These are phyloP conservation scores for Coracopsis vasa DNA, from an alignment of 2,113 vertebrate genomes.

Conservation along the genomic window DNA sequence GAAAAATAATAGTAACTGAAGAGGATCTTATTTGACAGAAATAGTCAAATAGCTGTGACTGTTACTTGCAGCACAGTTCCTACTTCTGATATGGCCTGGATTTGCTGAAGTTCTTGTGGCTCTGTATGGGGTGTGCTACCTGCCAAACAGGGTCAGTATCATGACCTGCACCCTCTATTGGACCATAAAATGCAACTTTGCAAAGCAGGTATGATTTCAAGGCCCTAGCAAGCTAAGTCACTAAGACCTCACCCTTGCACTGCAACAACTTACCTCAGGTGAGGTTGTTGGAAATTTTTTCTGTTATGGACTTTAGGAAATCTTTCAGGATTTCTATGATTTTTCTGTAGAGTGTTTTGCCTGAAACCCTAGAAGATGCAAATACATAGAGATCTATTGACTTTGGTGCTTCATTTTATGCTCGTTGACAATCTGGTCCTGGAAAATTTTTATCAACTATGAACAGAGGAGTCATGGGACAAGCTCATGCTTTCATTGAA, in stretches of 20 bases:
- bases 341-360: neutral
- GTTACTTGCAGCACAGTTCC: neutral
- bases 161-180: neutral
- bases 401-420: neutral
- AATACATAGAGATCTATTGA: neutral
- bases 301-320: neutral
- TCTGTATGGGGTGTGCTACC: too few relatives aligned
- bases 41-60: neutral
- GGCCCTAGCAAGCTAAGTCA: neutral
- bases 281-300: neutral
- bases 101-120: neutral
- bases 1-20: neutral
- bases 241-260: neutral
- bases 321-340: neutral
- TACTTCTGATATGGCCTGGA: neutral
- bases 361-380: neutral
- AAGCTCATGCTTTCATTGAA: neutral
- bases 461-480: neutral
- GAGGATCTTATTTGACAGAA: neutral
- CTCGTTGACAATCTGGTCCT: neutral
- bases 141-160: neutral
- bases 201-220: neutral
- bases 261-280: rapidly evolving
- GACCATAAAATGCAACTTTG: neutral
- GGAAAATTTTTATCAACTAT: neutral